Evolutionary conservation across 1,140 invertebrate genomes (phyloP).

Genomic region (Drosophila biarmipes): DNA sequence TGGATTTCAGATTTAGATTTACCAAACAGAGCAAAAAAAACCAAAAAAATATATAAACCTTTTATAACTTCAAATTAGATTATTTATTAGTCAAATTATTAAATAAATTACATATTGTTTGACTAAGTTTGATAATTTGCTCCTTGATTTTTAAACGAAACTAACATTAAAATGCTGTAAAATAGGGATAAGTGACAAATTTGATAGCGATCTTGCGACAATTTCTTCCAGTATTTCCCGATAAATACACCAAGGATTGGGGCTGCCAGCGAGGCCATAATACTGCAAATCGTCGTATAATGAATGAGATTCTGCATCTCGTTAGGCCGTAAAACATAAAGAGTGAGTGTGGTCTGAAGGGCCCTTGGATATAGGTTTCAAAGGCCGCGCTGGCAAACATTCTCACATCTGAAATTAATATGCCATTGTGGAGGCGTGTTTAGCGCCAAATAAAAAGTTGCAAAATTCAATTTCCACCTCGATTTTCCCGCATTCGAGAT

Average conservation of each 20-base stretch:
- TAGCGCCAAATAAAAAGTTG: conserved; percentile 44
- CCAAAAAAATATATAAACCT: not conserved
- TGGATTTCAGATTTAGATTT: conserved; percentile 60
- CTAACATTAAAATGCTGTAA: too few species aligned
- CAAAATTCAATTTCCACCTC: conserved; percentile 68
- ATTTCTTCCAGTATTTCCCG: not conserved
- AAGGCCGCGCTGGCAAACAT: conserved; percentile 12
- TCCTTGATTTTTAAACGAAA: too few species aligned
- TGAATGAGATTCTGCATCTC: conserved; percentile 71
- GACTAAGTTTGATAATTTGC: too few species aligned
- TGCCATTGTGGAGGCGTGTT: conserved; percentile 66
- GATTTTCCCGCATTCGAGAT: conserved; percentile 42
- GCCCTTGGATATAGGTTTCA: conserved; percentile 19
- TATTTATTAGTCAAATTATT: too few species aligned
- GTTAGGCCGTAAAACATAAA: conserved; percentile 50
- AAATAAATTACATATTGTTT: too few species aligned
- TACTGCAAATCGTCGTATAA: conserved; percentile 78
- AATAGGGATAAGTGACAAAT: not conserved
- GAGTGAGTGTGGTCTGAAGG: conserved; percentile 7
- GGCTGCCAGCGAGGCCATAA: conserved; percentile 72
- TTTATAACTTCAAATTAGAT: too few species aligned
- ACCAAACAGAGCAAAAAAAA: conserved; percentile 6
- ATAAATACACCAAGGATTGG: conserved; percentile 1
- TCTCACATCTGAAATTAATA: conserved; percentile 73
- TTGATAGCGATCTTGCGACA: not conserved